Base-by-base conservation (phyloP, 2,113 vertebrate species). In the Notechis scutatus region DNA sequence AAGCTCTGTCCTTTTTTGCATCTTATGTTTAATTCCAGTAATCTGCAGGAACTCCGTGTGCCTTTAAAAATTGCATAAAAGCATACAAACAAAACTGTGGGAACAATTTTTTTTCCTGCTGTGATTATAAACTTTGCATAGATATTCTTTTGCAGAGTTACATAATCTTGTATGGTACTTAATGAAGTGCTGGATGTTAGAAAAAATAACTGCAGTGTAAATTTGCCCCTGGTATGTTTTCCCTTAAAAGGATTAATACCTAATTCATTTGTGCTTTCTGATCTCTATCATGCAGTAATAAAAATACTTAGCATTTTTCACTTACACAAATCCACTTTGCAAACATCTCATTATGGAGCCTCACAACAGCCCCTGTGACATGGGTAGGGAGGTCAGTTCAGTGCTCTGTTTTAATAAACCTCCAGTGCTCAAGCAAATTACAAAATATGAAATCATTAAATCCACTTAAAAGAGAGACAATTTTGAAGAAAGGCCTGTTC, bases 121-220 rank as follows among this genome's bases (percentile, higher is more conserved):
- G 94, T 95, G 96, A 96, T 97, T 94, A 96, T 96, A 95, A 95
- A 97, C 96, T 95, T 95, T 93, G 91, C 93, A 93, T 92, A 96
- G 94, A 94, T 93, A 94, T 88, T 45, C 74, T 91, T 92, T 64
- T 47, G 47, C 91, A 95, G 95, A 55, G 93, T 96, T 93, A 92
- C 95, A 93, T 94, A 96, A 89, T 93, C 93, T 93, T 93, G 74
- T 94, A 69, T 93, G 95, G 91, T 95, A 94, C 93, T 96, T 96
- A 96, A 97, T 95, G 94, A 95, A 96, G 95, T 94, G 95, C 92
- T 96, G 94, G 92, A 92, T 96, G 92, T 94, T 93, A 92, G 93
- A 93, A 95, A 52, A 96, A 95, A 94, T 61, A 96, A 91, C 10
- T 14, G 85, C 29, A 89, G 88, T 94, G 89, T 94, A 90, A 64